Percentiles rank a stretch among this genome's conserved stretches.
Evolutionary conservation across 2,888 invertebrate genomes (phyloP).

Genomic region (Toxonevra muliebris): DNA sequence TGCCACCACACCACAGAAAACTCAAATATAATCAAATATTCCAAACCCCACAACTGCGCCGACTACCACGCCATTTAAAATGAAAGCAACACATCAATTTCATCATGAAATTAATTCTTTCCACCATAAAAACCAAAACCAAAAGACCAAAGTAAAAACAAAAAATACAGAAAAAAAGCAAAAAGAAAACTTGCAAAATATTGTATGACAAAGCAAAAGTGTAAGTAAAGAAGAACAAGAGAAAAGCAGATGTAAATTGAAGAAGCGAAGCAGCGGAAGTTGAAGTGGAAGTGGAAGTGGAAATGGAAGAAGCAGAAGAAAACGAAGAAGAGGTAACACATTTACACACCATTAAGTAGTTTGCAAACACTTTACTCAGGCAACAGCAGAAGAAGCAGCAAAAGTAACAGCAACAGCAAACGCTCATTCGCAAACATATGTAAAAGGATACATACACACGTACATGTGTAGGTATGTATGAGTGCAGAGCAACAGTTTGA

Average conservation of each 20-base stretch:
- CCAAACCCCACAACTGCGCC: no score
- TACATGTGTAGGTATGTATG: constrained; percentile 9
- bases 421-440: no score
- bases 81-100: no score
- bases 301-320: constrained; percentile 7
- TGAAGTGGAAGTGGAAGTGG: background rate
- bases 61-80: no score
- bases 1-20: background rate
- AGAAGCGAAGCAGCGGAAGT: no score
- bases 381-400: background rate
- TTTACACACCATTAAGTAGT: constrained; percentile 63
- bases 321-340: constrained; percentile 41
- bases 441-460: background rate
- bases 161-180: no score
- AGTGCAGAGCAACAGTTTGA: background rate
- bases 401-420: background rate
- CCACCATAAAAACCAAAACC: no score
- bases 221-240: background rate
- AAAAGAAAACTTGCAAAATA: no score
- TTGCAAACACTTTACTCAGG: constrained; percentile 48
- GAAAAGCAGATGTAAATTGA: background rate
- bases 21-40: no score
- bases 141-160: no score
- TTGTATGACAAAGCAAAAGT: no score
- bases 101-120: no score